Conservation (phyloP, 2,888 invertebrate genomes). For the Drosophila ezoana region DNA sequence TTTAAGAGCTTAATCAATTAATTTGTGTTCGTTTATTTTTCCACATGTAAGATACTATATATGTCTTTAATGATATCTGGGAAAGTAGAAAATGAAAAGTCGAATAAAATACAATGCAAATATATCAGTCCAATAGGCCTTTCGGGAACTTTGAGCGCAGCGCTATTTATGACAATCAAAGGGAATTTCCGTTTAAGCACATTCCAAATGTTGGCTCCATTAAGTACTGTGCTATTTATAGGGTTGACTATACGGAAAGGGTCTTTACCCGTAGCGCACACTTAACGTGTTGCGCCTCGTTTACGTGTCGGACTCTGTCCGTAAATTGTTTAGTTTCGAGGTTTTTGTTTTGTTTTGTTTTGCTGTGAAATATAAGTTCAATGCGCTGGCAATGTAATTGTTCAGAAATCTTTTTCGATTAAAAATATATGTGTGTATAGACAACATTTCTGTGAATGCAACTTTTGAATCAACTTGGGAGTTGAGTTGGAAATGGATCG, state of each 20-base stretch:
- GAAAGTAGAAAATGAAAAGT: background rate
- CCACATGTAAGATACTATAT: too few relatives aligned
- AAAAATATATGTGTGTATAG: conserved; percentile 12
- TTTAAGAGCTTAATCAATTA: too few relatives aligned
- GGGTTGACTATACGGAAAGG: conserved; percentile 6
- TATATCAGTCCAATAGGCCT: conserved; percentile 10
- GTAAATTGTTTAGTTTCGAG: conserved; percentile 45
- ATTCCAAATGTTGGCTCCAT: conserved; percentile 24
- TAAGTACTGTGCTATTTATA: conserved; percentile 43
- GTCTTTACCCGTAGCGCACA: conserved; percentile 26
- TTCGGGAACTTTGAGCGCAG: conserved; percentile 7
- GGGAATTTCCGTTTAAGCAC: conserved; percentile 7
- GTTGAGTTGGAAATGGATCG: conserved; percentile 15
- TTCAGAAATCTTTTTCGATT: conserved; percentile 23
- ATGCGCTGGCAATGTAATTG: conserved; percentile 40
- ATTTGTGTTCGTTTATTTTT: too few relatives aligned
- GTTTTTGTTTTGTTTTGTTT: background rate
- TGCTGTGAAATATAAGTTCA: conserved; percentile 38
- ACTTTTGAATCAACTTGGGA: conserved; percentile 30
- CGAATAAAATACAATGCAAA: conserved; percentile 7
- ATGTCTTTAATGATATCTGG: too few relatives aligned
- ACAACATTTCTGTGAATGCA: conserved; percentile 1
- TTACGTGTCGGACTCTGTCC: conserved; percentile 32
- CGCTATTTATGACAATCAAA: conserved; percentile 31
- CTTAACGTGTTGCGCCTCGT: conserved; percentile 48